phyloP scores from a whole-genome alignment of 2,113 vertebrate species.

The Pagrus major region DNA sequence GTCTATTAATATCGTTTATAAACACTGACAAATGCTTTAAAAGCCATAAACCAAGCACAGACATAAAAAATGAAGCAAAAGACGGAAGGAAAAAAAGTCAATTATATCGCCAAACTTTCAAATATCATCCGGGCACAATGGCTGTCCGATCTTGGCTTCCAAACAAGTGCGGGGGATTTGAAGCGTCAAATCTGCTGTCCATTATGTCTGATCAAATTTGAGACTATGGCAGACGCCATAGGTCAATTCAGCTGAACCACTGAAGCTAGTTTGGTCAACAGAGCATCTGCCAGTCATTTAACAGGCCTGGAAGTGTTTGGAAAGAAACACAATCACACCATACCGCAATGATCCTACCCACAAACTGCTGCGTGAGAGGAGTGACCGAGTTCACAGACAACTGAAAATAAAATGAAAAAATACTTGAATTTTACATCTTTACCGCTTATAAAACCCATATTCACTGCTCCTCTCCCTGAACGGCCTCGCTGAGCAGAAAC shows the following conservation, averaged over 20 bases:
- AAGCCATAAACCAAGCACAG: background rate
- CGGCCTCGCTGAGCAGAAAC: conserved; percentile 17
- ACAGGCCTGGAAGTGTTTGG: conserved; percentile 59
- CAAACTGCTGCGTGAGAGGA: conserved; percentile 55
- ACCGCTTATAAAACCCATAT: conserved; percentile 8
- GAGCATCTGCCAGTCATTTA: conserved; percentile 79
- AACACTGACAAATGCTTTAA: conserved; percentile 15
- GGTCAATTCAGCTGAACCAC: conserved; percentile 58
- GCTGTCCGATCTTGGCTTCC: conserved; percentile 38
- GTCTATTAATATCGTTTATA: conserved; percentile 9
- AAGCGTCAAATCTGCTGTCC: conserved; percentile 69
- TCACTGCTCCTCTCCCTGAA: conserved; percentile 12
- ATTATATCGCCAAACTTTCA: conserved; percentile 51
- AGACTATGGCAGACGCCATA: conserved; percentile 64
- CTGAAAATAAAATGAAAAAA: conserved; percentile 38
- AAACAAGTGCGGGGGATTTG: conserved; percentile 43
- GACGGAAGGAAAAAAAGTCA: conserved; percentile 16
- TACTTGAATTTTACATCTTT: conserved; percentile 31
- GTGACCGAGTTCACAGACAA: conserved; percentile 29
- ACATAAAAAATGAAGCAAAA: background rate
- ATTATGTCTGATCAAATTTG: conserved; percentile 69
- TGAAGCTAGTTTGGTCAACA: conserved; percentile 64
- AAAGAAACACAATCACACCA: conserved; percentile 46
- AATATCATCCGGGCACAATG: conserved; percentile 58
- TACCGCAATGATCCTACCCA: conserved; percentile 53